A percentile compares a stretch with the other conserved stretches of the same genome.
phyloP scores from a whole-genome alignment of 1,140 invertebrate species.

The Pachypeltis micranthus region DNA sequence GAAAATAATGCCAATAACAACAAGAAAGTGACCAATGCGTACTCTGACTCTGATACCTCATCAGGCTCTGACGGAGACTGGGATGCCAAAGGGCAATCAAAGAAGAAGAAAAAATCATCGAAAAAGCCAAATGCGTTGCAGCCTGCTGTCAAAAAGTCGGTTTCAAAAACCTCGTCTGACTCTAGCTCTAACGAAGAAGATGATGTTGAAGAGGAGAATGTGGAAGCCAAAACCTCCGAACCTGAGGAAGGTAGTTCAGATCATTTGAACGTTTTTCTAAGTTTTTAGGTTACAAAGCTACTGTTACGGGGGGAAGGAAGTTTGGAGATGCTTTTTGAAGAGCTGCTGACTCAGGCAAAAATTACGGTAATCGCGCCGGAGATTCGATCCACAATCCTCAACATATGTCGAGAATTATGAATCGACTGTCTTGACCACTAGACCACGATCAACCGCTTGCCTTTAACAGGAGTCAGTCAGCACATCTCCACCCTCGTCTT shows the following conservation, averaged over 20 bases:
- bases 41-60: slow-evolving; percentile 51
- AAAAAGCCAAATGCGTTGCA: slow-evolving; percentile 33
- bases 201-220: slow-evolving; percentile 38
- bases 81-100: slow-evolving; percentile 44
- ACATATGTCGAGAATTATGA: too few relatives aligned
- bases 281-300: neutral
- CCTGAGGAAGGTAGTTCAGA: slow-evolving; percentile 57
- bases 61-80: slow-evolving; percentile 63
- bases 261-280: too few relatives aligned
- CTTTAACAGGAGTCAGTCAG: too few relatives aligned
- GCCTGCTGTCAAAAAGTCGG: slow-evolving; percentile 33
- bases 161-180: slow-evolving; percentile 32
- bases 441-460: too few relatives aligned
- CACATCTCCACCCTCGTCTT: too few relatives aligned
- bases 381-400: too few relatives aligned
- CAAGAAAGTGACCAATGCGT: slow-evolving; percentile 33
- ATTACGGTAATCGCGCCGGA: too few relatives aligned
- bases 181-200: slow-evolving; percentile 25
- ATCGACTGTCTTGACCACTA: too few relatives aligned
- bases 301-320: too few relatives aligned
- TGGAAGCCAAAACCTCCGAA: slow-evolving; percentile 45
- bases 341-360: too few relatives aligned
- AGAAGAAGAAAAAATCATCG: slow-evolving; percentile 50
- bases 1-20: slow-evolving; percentile 33
- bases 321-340: too few relatives aligned